A percentile compares a stretch with the other conserved stretches of the same genome.
These are phyloP conservation scores for Metaphire vulgaris DNA, from an alignment of 1,140 invertebrate species.

Conservation along the genomic window DNA sequence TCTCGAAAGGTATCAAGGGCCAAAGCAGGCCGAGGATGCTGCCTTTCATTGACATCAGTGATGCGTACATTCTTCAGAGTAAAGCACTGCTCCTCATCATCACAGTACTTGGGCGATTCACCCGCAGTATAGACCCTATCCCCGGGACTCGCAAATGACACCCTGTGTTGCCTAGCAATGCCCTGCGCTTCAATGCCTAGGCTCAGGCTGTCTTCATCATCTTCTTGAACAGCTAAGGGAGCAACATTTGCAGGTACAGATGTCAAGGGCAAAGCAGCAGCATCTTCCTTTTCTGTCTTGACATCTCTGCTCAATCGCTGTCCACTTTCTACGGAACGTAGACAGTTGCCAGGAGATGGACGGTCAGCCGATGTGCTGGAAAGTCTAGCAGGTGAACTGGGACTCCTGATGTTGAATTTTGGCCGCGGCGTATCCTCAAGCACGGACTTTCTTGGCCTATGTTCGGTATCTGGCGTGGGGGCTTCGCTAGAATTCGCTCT, in stretches of 20 bases:
- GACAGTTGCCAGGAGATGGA: too few species aligned
- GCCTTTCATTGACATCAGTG: too few species aligned
- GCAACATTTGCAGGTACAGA: too few species aligned
- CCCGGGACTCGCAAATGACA: background rate
- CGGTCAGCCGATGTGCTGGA: conserved; percentile 4
- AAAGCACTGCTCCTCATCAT: too few species aligned
- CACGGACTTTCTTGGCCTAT: conserved; percentile 3
- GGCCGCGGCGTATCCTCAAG: conserved; percentile 21
- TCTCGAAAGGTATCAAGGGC: too few species aligned
- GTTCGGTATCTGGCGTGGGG: background rate
- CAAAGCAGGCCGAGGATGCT: too few species aligned
- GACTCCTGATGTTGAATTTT: conserved; percentile 29
- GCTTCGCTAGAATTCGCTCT: background rate
- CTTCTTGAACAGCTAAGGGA: background rate
- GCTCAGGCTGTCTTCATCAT: background rate
- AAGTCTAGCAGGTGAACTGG: conserved; percentile 28
- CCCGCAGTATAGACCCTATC: background rate
- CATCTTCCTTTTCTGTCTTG: too few species aligned
- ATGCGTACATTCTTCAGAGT: too few species aligned
- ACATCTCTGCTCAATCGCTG: too few species aligned
- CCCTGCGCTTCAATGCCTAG: background rate
- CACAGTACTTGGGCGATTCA: background rate
- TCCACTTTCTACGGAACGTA: too few species aligned
- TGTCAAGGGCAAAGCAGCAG: too few species aligned
- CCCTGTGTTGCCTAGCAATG: background rate